Conservation (phyloP, 2,113 vertebrate genomes). For the Xenus cinereus region DNA sequence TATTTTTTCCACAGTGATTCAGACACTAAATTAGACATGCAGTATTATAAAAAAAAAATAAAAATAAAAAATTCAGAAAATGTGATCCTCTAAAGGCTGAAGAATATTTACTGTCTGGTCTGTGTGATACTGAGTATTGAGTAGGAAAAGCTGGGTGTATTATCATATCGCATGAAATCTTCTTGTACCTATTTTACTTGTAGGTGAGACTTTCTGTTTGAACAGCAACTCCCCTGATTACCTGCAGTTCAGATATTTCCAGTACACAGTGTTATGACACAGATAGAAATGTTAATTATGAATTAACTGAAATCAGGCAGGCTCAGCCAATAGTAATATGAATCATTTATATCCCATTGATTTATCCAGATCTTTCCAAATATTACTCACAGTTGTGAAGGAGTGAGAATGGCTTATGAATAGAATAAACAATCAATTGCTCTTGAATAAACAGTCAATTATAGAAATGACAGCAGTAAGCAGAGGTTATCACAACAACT, state of each 20-base stretch:
- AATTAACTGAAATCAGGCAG: background rate
- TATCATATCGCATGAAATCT: background rate
- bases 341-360: background rate
- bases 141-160: background rate
- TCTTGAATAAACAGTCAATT: background rate
- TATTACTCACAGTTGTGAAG: background rate
- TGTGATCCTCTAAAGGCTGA: background rate
- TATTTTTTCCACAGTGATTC: background rate
- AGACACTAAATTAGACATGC: background rate
- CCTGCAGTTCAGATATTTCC: background rate
- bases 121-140: accelerated
- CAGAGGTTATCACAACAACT: background rate
- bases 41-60: background rate
- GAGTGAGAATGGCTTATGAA: background rate
- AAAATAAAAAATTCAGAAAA: background rate
- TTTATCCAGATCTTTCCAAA: background rate
- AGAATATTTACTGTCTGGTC: background rate
- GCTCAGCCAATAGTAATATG: background rate
- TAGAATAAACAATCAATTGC: background rate
- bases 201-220: background rate
- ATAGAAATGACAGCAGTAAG: background rate
- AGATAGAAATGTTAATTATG: background rate
- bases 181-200: background rate
- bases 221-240: background rate
- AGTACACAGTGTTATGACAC: background rate